These are phyloP conservation scores for Vimba vimba DNA, from an alignment of 2,113 vertebrate species.

Conservation along the genomic window DNA sequence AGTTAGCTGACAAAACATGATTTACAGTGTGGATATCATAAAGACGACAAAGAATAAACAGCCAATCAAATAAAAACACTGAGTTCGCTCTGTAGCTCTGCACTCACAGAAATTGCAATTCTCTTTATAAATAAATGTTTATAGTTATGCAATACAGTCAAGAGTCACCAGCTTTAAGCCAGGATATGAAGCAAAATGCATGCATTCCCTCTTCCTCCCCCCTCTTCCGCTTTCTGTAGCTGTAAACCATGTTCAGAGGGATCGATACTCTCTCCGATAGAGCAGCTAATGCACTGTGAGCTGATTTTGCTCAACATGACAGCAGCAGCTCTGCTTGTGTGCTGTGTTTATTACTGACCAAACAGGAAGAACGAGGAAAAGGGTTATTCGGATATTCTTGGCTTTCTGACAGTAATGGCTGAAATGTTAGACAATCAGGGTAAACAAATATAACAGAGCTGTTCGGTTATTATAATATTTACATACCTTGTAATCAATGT, in stretches of 20 bases:
- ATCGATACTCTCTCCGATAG: slow-evolving; percentile 63
- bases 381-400: slow-evolving; percentile 44
- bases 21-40: not conserved
- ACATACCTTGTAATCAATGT: slow-evolving; percentile 10
- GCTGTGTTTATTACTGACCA: slow-evolving; percentile 51
- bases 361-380: slow-evolving; percentile 23
- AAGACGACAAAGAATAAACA: not conserved
- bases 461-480: slow-evolving; percentile 26
- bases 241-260: slow-evolving; percentile 57
- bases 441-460: slow-evolving; percentile 32
- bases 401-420: slow-evolving; percentile 38
- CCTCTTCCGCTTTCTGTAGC: slow-evolving; percentile 50
- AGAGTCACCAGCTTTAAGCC: slow-evolving; percentile 36
- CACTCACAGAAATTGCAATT: slow-evolving; percentile 30
- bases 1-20: not conserved
- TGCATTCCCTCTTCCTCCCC: slow-evolving; percentile 21
- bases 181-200: slow-evolving; percentile 47
- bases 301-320: slow-evolving; percentile 59
- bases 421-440: slow-evolving; percentile 54
- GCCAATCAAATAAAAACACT: slow-evolving; percentile 25
- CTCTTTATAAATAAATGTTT: slow-evolving; percentile 40
- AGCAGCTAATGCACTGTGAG: slow-evolving; percentile 59
- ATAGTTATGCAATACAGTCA: slow-evolving; percentile 53
- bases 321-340: slow-evolving; percentile 40
- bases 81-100: not conserved